These are phyloP conservation scores for Sarcophaga carnaria DNA, from an alignment of 2,888 invertebrate genomes.

Conservation along the genomic window DNA sequence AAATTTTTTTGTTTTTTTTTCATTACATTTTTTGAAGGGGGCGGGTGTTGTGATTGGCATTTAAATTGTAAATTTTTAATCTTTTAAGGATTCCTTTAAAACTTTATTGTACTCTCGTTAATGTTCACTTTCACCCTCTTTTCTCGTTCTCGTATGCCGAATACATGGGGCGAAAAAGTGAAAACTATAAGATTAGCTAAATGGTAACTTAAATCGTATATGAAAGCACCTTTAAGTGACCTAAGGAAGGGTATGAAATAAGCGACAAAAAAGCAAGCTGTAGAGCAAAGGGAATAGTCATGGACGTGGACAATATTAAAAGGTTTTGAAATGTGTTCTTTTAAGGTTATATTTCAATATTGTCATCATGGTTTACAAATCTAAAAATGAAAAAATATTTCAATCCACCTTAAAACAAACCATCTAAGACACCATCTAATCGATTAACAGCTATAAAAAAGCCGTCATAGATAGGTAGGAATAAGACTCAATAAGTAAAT, in stretches of 20 bases:
- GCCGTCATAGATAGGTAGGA: too few species aligned
- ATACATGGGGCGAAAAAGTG: slow-evolving; percentile 41
- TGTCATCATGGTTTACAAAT: too few species aligned
- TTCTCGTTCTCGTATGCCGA: not conserved
- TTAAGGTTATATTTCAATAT: too few species aligned
- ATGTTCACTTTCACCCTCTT: slow-evolving; percentile 52
- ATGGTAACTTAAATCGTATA: slow-evolving; percentile 18
- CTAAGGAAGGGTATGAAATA: slow-evolving; percentile 25
- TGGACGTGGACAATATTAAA: not conserved
- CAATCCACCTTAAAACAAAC: too few species aligned
- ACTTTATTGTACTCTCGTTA: not conserved
- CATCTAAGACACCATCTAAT: too few species aligned
- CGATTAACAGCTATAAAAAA: too few species aligned
- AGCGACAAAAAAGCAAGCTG: not conserved
- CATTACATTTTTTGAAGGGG: too few species aligned
- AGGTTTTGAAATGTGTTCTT: too few species aligned
- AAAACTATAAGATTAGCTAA: slow-evolving; percentile 62
- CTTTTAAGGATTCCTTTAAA: slow-evolving; percentile 60
- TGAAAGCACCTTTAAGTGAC: slow-evolving; percentile 56
- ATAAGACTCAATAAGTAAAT: too few species aligned
- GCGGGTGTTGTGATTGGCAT: too few species aligned
- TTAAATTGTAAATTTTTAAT: not conserved
- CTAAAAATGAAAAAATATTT: too few species aligned
- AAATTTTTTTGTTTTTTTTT: too few species aligned
- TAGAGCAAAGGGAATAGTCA: not conserved